Base-by-base conservation (phyloP, 2,888 invertebrate genomes). In the Erannis defoliaria region DNA sequence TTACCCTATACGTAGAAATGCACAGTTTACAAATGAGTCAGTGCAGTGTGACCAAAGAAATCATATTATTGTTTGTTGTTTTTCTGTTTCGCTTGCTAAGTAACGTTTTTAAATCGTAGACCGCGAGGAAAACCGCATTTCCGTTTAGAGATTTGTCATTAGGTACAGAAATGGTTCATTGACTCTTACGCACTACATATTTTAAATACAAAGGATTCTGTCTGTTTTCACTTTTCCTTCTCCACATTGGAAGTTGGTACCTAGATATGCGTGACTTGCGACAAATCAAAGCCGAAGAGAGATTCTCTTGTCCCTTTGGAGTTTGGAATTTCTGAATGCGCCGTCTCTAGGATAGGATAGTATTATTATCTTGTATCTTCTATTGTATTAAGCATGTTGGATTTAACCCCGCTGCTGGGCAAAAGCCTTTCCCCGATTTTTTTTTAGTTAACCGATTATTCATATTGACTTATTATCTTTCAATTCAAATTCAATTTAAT, bases 1-100 rank as follows among this genome's bases (percentile, higher is more conserved):
- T 76, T 77, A 69, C 69, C 56, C 53, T 68, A 58, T 82, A 81
- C 81, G 73, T 65, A 75, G 84, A 85, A 85, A 64, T 77, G 77
- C 74, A 78, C 72, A 71, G 77, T 70, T 74, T 71, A 69, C 69
- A 68, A 67, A 68, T 86, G 86, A 86, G 75, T 85, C 86, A 85
- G 74, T 70, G 64, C 65, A 64, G 55, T 66, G 57, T 62, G 48
- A 57, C 40, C 67, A 69, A 71, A 73, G 61, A 62, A 68, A 58
- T 62, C 64, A 58, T 61, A 31, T 45, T 46, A 55, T 48, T 45
- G 57, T 66, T 59, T 50, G 56, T 67, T 61, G 62, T 66, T 68
- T 49, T 67, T 66, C 42, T 54, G 55, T 54, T 43, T 43, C 29
- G 62, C 40, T 66, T 65, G 50, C 14, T 53, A 45, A 58, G 40